A percentile compares a stretch with the other conserved stretches of the same genome.
These are phyloP conservation scores for Accipiter cooperii DNA, from an alignment of 2,113 vertebrate genomes.

Conservation along the genomic window DNA sequence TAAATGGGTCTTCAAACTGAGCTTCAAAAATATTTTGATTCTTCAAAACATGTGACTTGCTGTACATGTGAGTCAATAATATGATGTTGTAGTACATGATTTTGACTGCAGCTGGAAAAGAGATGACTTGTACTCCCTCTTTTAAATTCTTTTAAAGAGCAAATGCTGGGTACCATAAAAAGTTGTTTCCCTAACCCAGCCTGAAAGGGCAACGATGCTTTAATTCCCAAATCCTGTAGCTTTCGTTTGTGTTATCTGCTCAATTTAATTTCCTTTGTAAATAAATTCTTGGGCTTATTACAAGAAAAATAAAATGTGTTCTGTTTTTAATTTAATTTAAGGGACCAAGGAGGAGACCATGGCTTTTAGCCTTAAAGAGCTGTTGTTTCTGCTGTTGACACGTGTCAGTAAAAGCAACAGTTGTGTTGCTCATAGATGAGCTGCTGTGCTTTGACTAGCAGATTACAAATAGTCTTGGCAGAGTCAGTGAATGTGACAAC, in stretches of 20 bases:
- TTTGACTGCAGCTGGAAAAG: neutral
- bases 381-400: neutral
- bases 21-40: neutral
- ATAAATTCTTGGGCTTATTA: neutral
- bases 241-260: rapidly evolving
- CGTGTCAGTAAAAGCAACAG: neutral
- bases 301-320: neutral
- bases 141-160: neutral
- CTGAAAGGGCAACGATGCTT: neutral
- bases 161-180: neutral
- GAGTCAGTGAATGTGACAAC: conserved; percentile 9
- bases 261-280: neutral
- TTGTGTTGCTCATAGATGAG: neutral
- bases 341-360: neutral
- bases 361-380: neutral
- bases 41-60: neutral
- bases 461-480: conserved; percentile 17
- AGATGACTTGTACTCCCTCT: neutral
- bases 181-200: neutral
- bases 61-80: neutral
- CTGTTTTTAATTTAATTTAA: neutral
- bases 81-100: neutral
- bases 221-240: neutral
- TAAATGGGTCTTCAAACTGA: neutral
- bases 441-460: conserved; percentile 16